Evolutionary conservation across 1,140 invertebrate genomes (phyloP).

Genomic region (Apolygus lucorum): DNA sequence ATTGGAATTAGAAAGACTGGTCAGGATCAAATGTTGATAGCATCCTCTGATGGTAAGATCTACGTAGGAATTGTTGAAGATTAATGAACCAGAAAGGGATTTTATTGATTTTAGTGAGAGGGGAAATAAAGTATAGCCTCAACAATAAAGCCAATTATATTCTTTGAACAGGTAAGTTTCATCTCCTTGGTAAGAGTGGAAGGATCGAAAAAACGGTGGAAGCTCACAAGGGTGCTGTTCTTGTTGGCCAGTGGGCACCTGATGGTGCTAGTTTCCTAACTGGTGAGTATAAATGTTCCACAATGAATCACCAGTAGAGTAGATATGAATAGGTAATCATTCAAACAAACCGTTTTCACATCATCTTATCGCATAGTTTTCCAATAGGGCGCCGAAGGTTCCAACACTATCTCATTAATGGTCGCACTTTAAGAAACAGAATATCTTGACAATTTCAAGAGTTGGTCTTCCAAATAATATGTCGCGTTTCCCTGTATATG

Average conservation of each 20-base stretch:
- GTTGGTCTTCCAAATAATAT: too few species aligned
- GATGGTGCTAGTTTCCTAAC: conserved; percentile 87
- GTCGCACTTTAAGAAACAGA: too few species aligned
- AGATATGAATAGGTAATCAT: not conserved
- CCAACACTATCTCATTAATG: too few species aligned
- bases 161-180: conserved; percentile 65
- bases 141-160: conserved; percentile 25
- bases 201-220: conserved; percentile 86
- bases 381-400: too few species aligned
- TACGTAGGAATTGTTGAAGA: conserved; percentile 23
- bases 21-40: conserved; percentile 76
- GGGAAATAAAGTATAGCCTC: too few species aligned
- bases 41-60: conserved; percentile 72
- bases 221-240: conserved; percentile 85
- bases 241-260: conserved; percentile 78
- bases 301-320: not conserved
- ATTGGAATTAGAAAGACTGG: conserved; percentile 56
- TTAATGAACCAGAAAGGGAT: conserved; percentile 10
- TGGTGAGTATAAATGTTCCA: conserved; percentile 44
- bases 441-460: too few species aligned
- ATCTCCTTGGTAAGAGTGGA: conserved; percentile 79
- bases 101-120: too few species aligned
- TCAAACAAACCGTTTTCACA: not conserved
- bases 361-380: not conserved
- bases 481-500: too few species aligned